Evolutionary conservation across 2,797 vertebrate species (phyloP).

Genomic region (Odontamblyopus lacepedii): DNA sequence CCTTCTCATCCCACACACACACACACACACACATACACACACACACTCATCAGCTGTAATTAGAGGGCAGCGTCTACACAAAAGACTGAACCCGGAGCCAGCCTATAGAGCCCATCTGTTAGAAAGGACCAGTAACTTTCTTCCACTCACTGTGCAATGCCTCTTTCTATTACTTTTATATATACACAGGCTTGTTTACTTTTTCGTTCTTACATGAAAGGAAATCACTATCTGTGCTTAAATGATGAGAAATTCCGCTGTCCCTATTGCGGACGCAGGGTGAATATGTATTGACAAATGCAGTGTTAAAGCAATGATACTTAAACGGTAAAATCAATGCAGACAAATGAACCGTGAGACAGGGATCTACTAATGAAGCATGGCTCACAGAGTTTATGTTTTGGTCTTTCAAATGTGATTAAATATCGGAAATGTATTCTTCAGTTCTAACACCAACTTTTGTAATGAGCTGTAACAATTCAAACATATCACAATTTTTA

Average conservation of each 20-base stretch:
- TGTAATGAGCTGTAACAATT: neutral
- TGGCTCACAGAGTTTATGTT: constrained; percentile 36
- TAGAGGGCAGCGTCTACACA: constrained; percentile 95
- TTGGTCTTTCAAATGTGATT: neutral
- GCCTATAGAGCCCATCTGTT: constrained; percentile 88
- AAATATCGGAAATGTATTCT: neutral
- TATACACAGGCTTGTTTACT: constrained; percentile 2
- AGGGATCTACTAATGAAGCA: constrained; percentile 55
- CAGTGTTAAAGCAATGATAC: constrained; percentile 65
- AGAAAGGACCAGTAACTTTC: constrained; percentile 60
- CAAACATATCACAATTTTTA: neutral
- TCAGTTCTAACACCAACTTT: neutral
- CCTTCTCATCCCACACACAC: neutral
- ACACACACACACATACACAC: constrained; percentile 15
- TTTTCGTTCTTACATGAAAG: constrained; percentile 58
- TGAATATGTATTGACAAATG: constrained; percentile 63
- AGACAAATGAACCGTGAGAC: constrained; percentile 67
- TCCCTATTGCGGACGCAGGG: constrained; percentile 39
- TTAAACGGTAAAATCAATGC: constrained; percentile 70
- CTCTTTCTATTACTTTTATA: constrained; percentile 43
- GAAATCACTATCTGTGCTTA: constrained; percentile 67
- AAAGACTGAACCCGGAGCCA: constrained; percentile 93
- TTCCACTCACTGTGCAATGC: constrained; percentile 23
- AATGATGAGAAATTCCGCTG: constrained; percentile 65
- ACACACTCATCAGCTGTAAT: constrained; percentile 88